phyloP scores from a whole-genome alignment of 2,797 vertebrate genomes.

The Antrozous pallidus region DNA sequence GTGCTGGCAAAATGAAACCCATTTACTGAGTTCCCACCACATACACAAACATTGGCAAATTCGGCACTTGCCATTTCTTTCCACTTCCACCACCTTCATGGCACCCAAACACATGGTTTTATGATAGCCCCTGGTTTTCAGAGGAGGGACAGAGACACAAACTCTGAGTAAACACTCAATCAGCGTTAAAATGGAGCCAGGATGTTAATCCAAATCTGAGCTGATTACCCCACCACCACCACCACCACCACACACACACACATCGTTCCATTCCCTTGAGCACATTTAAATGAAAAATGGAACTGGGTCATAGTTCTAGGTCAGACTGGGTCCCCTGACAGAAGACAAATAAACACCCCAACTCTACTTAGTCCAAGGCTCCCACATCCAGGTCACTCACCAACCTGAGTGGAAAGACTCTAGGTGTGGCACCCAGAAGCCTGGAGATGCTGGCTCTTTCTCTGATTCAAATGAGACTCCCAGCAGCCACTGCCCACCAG shows the following conservation, averaged over 20 bases:
- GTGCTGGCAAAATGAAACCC: not conserved
- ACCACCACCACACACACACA: too few relatives aligned
- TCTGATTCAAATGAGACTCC: not conserved
- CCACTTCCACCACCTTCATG: not conserved
- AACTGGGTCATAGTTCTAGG: slow-evolving; percentile 59
- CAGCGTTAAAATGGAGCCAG: not conserved
- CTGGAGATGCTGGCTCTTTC: not conserved
- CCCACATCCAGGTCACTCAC: not conserved
- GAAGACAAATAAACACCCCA: not conserved
- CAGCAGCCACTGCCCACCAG: not conserved
- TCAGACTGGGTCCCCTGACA: not conserved
- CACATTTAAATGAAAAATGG: slow-evolving; percentile 23
- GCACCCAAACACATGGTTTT: not conserved
- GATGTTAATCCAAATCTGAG: not conserved
- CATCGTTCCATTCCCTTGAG: not conserved
- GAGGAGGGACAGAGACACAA: not conserved
- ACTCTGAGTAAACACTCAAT: not conserved
- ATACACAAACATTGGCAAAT: not conserved
- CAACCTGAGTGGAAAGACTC: not conserved
- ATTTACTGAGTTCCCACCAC: not conserved
- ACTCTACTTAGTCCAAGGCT: not conserved
- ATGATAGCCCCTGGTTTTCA: not conserved
- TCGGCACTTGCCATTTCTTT: not conserved
- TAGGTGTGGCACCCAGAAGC: not conserved
- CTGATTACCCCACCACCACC: too few relatives aligned